Conservation (phyloP, 2,113 vertebrate species). For the Calyptomena viridis region DNA sequence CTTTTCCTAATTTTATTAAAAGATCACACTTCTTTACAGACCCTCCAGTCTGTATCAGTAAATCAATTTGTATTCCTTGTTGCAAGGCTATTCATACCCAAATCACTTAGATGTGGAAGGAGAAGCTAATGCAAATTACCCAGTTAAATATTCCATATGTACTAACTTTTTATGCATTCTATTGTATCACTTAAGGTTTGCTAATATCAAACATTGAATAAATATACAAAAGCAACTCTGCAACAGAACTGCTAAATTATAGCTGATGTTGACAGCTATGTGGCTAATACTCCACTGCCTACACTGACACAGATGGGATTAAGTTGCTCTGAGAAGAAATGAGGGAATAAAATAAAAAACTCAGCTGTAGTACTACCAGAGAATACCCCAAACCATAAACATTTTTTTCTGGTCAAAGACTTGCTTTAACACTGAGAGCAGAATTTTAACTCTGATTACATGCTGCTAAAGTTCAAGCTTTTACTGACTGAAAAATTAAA, state of each 20-base stretch:
- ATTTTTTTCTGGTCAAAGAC: background rate
- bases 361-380: background rate
- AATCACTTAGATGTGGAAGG: background rate
- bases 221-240: background rate
- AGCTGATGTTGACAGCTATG: background rate
- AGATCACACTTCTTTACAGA: background rate
- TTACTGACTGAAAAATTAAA: background rate
- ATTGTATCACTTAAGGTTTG: background rate
- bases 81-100: background rate
- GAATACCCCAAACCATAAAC: background rate
- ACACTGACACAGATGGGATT: background rate
- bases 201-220: background rate
- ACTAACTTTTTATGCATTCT: background rate
- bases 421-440: background rate
- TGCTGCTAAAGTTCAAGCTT: background rate
- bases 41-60: background rate
- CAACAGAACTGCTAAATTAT: background rate
- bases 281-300: background rate
- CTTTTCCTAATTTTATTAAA: background rate
- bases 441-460: background rate
- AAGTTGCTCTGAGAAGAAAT: background rate
- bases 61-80: background rate
- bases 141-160: background rate
- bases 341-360: background rate
- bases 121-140: background rate